Evolutionary conservation across 2,113 vertebrate genomes (phyloP).

Genomic region (Pipa parva): DNA sequence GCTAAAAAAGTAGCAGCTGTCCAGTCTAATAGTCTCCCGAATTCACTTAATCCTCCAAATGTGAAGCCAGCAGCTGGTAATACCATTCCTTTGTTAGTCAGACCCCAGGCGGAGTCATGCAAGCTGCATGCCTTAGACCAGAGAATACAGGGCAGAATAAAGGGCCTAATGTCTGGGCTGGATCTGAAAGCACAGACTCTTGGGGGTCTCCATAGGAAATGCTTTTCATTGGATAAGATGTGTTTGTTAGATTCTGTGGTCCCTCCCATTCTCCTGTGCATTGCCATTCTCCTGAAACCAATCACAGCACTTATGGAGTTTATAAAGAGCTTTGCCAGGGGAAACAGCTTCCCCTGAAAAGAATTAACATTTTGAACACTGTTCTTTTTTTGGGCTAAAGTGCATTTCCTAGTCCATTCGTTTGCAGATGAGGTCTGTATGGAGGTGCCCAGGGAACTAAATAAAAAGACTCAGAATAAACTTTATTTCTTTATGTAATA

Average conservation of each 20-base stretch:
- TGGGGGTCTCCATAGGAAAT: conserved; percentile 59
- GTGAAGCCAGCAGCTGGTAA: conserved; percentile 40
- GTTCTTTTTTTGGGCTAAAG: conserved; percentile 45
- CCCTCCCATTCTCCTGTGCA: conserved; percentile 51
- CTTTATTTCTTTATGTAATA: too few relatives aligned
- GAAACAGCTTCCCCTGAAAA: conserved; percentile 43
- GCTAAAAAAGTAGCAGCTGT: conserved; percentile 22
- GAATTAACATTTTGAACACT: conserved; percentile 47
- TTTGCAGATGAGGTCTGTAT: conserved; percentile 14
- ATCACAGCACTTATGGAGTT: conserved; percentile 45
- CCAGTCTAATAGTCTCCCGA: conserved; percentile 14
- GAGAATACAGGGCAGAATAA: conserved; percentile 52
- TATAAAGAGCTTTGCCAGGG: conserved; percentile 43
- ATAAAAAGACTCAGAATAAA: too few relatives aligned
- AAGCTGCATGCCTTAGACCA: conserved; percentile 50
- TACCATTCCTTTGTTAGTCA: conserved; percentile 60
- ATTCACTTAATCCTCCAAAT: conserved; percentile 46
- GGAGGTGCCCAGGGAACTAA: too few relatives aligned
- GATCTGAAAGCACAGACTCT: conserved; percentile 49
- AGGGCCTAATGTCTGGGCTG: conserved; percentile 52
- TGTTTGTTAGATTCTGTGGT: conserved; percentile 42
- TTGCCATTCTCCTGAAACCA: conserved; percentile 49
- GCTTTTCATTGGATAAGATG: conserved; percentile 59
- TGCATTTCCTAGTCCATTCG: conserved; percentile 52
- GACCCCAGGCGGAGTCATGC: conserved; percentile 40